These are phyloP conservation scores for Lepidostoma basale DNA, from an alignment of 1,140 invertebrate genomes.

Conservation along the genomic window DNA sequence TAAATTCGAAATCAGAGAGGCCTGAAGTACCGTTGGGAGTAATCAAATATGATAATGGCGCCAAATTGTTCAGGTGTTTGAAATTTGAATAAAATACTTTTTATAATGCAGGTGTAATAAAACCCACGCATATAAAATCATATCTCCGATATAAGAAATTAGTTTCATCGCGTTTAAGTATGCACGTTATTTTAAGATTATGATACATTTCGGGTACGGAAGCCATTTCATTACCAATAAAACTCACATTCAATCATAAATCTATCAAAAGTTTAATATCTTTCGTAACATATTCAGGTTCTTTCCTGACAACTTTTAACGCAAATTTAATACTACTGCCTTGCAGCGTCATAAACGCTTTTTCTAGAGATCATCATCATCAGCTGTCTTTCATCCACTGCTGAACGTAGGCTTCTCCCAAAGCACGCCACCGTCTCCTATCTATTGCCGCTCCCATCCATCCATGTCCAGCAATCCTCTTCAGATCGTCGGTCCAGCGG, in stretches of 20 bases:
- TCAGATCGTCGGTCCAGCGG: too few relatives aligned
- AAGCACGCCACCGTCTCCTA: too few relatives aligned
- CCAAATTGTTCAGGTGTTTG: conserved; percentile 14
- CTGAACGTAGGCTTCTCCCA: too few relatives aligned
- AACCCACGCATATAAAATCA: conserved; percentile 7
- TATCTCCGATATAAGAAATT: background rate
- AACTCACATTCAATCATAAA: conserved; percentile 3
- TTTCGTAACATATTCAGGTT: background rate
- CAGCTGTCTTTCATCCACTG: too few relatives aligned
- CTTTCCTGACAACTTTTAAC: background rate
- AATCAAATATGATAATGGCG: conserved; percentile 27
- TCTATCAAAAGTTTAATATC: background rate
- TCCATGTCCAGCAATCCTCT: too few relatives aligned
- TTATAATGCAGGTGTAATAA: conserved; percentile 4
- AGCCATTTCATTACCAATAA: conserved; percentile 7
- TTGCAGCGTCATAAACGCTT: too few relatives aligned
- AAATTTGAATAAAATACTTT: conserved; percentile 5
- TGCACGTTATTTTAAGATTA: background rate
- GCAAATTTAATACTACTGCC: too few relatives aligned
- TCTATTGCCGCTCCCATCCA: too few relatives aligned
- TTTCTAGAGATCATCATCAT: too few relatives aligned
- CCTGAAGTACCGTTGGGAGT: conserved; percentile 4
- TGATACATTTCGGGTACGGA: background rate
- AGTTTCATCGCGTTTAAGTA: background rate
- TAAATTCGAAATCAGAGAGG: background rate